phyloP scores from a whole-genome alignment of 2,888 invertebrate genomes.

The Drosophila colorata region DNA sequence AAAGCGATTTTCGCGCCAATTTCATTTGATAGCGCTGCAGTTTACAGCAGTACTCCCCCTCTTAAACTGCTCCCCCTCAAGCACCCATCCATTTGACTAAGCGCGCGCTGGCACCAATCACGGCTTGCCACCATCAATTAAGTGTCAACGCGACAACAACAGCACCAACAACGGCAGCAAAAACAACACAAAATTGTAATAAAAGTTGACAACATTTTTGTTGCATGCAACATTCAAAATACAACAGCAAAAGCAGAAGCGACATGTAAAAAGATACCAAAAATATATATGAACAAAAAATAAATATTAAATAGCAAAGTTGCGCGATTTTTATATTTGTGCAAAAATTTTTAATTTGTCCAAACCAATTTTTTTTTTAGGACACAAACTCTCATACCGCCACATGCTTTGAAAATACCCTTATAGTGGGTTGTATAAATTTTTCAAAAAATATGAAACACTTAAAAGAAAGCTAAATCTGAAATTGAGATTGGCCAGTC shows the following conservation, averaged over 20 bases:
- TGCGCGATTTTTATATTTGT: constrained; percentile 71
- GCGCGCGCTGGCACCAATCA: constrained; percentile 77
- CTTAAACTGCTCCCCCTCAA: too few species aligned
- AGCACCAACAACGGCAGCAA: constrained; percentile 16
- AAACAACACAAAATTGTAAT: constrained; percentile 62
- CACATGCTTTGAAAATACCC: constrained; percentile 3
- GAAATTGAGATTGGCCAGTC: too few species aligned
- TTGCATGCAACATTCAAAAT: constrained; percentile 61
- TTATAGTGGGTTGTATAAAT: background rate
- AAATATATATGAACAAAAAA: constrained; percentile 8
- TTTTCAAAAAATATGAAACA: background rate
- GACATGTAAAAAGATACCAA: constrained; percentile 25
- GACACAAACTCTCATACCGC: background rate
- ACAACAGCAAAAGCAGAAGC: constrained; percentile 30
- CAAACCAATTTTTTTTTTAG: constrained; percentile 23
- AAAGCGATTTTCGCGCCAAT: constrained; percentile 79
- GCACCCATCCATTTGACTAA: constrained; percentile 23
- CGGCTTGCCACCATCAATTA: constrained; percentile 83
- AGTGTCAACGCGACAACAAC: constrained; percentile 67
- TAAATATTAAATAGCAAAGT: constrained; percentile 26
- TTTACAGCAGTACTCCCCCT: constrained; percentile 7
- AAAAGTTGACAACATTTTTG: constrained; percentile 76
- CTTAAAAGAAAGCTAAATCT: background rate
- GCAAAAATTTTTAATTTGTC: constrained; percentile 75
- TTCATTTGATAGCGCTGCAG: constrained; percentile 68